Evolutionary conservation across 2,797 vertebrate species (phyloP).

Genomic region (Gambelia wislizenii): DNA sequence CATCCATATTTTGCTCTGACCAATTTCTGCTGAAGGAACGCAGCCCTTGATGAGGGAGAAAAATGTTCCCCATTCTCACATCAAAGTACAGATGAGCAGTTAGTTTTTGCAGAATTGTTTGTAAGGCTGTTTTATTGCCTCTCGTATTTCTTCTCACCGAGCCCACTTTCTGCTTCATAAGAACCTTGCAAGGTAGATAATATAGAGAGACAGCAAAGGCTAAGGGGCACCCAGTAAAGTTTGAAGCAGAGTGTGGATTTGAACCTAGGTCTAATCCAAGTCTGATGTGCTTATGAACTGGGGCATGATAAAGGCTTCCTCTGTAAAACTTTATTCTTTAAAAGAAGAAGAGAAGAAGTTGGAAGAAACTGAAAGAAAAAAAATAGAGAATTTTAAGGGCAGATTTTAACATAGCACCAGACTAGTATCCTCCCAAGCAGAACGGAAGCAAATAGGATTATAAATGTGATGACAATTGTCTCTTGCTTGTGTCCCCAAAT

Average conservation of each 20-base stretch:
- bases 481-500: constrained; percentile 21
- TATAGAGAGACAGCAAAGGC: neutral
- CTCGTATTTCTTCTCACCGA: neutral
- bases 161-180: neutral
- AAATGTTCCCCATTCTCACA: no score
- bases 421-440: neutral
- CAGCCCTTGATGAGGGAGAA: no score
- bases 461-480: constrained; percentile 43
- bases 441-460: neutral
- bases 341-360: neutral
- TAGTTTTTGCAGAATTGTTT: neutral
- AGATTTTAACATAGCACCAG: neutral
- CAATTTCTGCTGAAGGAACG: neutral
- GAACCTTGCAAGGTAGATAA: neutral
- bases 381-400: neutral
- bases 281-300: neutral
- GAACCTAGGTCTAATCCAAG: neutral
- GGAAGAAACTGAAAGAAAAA: neutral
- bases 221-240: neutral
- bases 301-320: neutral
- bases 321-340: neutral
- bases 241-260: neutral
- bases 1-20: neutral
- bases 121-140: neutral
- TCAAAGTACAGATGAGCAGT: neutral